phyloP scores from a whole-genome alignment of 2,888 invertebrate species.

The Spodoptera picta region DNA sequence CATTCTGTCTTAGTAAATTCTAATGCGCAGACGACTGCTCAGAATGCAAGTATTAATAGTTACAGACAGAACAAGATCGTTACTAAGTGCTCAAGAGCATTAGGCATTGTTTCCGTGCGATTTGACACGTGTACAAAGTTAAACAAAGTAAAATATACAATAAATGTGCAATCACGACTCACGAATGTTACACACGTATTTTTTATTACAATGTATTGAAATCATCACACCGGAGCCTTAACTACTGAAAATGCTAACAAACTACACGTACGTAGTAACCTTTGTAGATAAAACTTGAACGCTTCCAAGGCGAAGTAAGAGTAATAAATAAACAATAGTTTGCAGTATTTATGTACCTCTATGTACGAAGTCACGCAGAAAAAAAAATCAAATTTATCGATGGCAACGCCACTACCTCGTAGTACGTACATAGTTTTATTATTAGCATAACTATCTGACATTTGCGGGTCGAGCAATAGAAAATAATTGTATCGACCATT shows the following conservation, averaged over 20 bases:
- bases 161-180: conserved; percentile 65
- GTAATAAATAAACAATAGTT: conserved; percentile 44
- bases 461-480: conserved; percentile 53
- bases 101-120: conserved; percentile 54
- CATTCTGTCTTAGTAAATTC: too few relatives aligned
- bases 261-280: conserved; percentile 46
- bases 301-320: conserved; percentile 57
- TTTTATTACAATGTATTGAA: conserved; percentile 56
- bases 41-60: conserved; percentile 8
- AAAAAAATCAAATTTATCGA: conserved; percentile 30
- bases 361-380: conserved; percentile 33
- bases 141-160: conserved; percentile 63
- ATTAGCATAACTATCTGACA: conserved; percentile 54
- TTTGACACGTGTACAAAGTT: conserved; percentile 57
- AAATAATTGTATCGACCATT: conserved; percentile 68
- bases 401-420: conserved; percentile 18
- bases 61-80: conserved; percentile 26
- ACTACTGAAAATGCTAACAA: conserved; percentile 39
- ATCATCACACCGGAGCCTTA: conserved; percentile 42
- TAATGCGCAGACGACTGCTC: too few relatives aligned
- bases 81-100: conserved; percentile 38
- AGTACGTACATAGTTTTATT: conserved; percentile 39
- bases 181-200: conserved; percentile 66
- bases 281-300: conserved; percentile 58
- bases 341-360: conserved; percentile 14